Conservation (phyloP, 2,797 vertebrate genomes). For the Poeciliopsis infans region DNA sequence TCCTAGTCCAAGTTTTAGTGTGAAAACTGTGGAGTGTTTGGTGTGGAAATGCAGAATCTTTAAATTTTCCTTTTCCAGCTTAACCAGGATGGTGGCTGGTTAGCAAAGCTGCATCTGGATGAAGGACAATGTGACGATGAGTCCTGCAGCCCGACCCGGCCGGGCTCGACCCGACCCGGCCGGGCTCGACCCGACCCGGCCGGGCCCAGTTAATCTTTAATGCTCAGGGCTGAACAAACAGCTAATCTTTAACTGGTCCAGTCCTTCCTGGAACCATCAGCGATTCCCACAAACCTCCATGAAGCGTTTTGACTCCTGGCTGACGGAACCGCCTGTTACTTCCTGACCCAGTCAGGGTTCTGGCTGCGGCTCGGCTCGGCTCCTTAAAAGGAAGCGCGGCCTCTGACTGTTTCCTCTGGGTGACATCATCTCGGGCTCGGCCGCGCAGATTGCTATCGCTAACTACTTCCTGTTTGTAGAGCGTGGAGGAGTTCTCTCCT, state of each 20-base stretch:
- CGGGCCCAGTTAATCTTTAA: constrained; percentile 32
- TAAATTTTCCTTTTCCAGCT: background rate
- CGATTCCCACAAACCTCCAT: background rate
- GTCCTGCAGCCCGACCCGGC: too few species aligned
- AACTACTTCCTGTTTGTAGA: constrained; percentile 81
- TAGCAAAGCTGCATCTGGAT: background rate
- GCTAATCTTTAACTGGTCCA: background rate
- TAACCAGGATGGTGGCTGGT: background rate
- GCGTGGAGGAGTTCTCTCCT: constrained; percentile 33
- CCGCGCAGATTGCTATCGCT: constrained; percentile 73
- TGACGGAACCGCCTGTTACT: constrained; percentile 42
- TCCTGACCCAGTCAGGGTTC: constrained; percentile 29
- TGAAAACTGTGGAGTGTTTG: too few species aligned
- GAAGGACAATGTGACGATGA: background rate
- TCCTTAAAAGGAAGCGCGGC: constrained; percentile 75
- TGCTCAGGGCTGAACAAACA: background rate
- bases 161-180: too few species aligned
- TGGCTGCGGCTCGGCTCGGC: constrained; percentile 36
- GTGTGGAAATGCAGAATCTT: background rate
- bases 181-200: too few species aligned
- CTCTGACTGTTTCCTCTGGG: constrained; percentile 58
- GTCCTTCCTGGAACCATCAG: background rate
- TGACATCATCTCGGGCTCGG: constrained; percentile 67
- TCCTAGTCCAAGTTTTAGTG: too few species aligned
- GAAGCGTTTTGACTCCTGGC: constrained; percentile 6